Base-by-base conservation (phyloP, 1,140 invertebrate species). In the Polyergus mexicanus region DNA sequence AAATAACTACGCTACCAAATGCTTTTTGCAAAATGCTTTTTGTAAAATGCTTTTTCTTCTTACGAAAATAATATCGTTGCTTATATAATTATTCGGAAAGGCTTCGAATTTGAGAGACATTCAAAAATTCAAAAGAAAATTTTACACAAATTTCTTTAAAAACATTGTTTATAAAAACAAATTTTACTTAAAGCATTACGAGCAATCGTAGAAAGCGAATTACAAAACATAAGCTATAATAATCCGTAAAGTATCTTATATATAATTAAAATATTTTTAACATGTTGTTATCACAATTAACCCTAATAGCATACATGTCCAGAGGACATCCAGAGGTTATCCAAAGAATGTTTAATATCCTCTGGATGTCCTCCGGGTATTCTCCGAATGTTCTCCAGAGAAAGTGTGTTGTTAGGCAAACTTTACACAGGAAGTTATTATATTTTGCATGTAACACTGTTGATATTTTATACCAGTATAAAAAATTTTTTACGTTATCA, bases 401-500 rank as follows among this genome's bases (percentile, higher is more conserved):
- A n/a, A n/a, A n/a, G n/a, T n/a, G n/a, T n/a, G n/a, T n/a, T n/a
- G n/a, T n/a, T n/a, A n/a, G n/a, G n/a, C n/a, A n/a, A 81, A 83
- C 54, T 47, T 72, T 28, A 25, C 51, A 58, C 51, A 44, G 35
- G 71, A 47, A 80, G 16, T 80, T 80, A 75, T 75, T 60, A 76
- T 69, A 58, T 25, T 81, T 81, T 81, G 54, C 78, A 25, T 68
- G 44, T 80, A 41, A 81, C 19, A 11, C 19, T 41, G 66, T 81
- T 81, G 22, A 71, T 71, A 81, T 35, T 80, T 72, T 71, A 58
- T 32, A 7, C 11, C 25, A 72, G 13, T 58, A 19, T 71, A 66
- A 11, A 56, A 69, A 35, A 81, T 72, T 72, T 72, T 47, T 81
- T 81, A 58, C 11, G 58, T 89, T 81, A 62, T 80, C 69, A 56